These are phyloP conservation scores for Drosophila phalerata DNA, from an alignment of 2,888 invertebrate species.

Conservation along the genomic window DNA sequence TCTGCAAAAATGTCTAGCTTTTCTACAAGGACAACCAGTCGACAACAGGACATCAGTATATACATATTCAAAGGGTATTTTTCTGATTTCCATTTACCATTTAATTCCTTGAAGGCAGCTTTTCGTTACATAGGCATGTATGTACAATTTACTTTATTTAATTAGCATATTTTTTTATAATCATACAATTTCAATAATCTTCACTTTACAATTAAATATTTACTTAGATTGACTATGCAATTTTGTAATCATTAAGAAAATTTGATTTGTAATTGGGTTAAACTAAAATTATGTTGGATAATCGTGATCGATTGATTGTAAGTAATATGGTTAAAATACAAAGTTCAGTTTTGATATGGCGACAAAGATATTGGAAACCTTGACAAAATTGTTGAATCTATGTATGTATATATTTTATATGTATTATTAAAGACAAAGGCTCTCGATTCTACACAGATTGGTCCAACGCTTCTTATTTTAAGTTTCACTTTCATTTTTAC, in stretches of 20 bases:
- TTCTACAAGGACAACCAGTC: background rate
- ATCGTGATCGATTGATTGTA: slow-evolving; percentile 42
- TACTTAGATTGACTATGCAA: slow-evolving; percentile 73
- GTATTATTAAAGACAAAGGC: slow-evolving; percentile 12
- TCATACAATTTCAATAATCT: slow-evolving; percentile 74
- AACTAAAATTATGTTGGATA: slow-evolving; percentile 62
- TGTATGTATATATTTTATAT: slow-evolving; percentile 20
- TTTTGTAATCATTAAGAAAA: slow-evolving; percentile 66
- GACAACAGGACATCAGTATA: background rate
- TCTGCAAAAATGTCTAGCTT: too few relatives aligned
- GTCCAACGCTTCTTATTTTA: slow-evolving; percentile 53
- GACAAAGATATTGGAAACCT: slow-evolving; percentile 68
- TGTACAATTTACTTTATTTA: slow-evolving; percentile 73
- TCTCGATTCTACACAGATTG: slow-evolving; percentile 62
- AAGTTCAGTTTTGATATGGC: slow-evolving; percentile 76
- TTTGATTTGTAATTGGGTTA: slow-evolving; percentile 54
- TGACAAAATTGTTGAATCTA: slow-evolving; percentile 31
- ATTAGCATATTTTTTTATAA: slow-evolving; percentile 57
- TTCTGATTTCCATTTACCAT: slow-evolving; percentile 8
- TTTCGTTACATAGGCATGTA: slow-evolving; percentile 41
- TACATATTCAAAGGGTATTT: background rate
- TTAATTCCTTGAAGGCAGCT: slow-evolving; percentile 14
- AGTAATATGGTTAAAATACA: slow-evolving; percentile 63
- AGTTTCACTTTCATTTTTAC: slow-evolving; percentile 21
- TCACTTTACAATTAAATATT: slow-evolving; percentile 71